Evolutionary conservation across 2,113 vertebrate genomes (phyloP), one percentile per base, ranked within the genome.

Genomic region (Pygoscelis antarcticus): DNA sequence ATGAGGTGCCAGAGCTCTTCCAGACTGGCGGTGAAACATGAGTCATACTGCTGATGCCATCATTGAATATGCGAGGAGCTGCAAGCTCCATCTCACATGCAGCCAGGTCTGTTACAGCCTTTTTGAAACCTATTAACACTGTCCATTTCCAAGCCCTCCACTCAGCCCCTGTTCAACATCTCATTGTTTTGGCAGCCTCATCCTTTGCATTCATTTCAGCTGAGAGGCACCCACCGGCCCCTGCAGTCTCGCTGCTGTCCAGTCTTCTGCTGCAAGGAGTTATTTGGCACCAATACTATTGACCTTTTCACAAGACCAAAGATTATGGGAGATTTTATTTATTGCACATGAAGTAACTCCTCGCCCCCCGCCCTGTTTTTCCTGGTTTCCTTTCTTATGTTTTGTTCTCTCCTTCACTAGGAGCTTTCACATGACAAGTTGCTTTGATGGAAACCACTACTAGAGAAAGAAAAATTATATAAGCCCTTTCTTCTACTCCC

Each of bases 321-420:
- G 82, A 92, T 78, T 72, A 93, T 57, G 40, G 61, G 40, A 93
- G 47, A 30, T 83, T 95, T 94, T 77, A 86, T 96, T 95, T 96
- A 89, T 83, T 78, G 78, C 71, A 83, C 42, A 83, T 61, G 62
- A 90, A 92, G 78, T 86, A 94, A 93, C 66, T 54, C n/a, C 36
- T 79, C 11, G 7, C 36, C 65, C 87, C 44, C 38, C 0, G 0
- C 26, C 26, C 70, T 81, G 16, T 82, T 95, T 96, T 87, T 93
- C 69, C 84, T 90, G 30, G 16, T 95, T 93, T 95, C 36, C 57
- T 92, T 94, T 79, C 87, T 91, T 76, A 32, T 9, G 4, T 51
- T 94, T 91, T 52, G 54, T 89, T 93, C 61, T 87, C 38, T 82
- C 57, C 74, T 85, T 93, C 51, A 80, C 46, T 61, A 64, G 74